Base-by-base conservation (phyloP, 2,888 invertebrate species). In the Diachrysia chrysitis region DNA sequence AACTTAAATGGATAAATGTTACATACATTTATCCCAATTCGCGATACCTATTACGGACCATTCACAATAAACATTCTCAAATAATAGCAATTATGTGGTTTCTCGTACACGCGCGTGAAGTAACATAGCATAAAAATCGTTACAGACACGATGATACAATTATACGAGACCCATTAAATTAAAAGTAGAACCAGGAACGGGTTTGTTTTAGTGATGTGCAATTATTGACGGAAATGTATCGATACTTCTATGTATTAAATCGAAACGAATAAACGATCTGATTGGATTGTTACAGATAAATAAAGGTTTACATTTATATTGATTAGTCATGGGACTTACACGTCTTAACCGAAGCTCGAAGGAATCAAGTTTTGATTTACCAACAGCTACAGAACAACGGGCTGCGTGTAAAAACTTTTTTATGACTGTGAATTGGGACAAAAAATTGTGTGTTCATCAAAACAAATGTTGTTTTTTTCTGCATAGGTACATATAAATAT, bases 111-210 rank as follows among this genome's bases (percentile, higher is more conserved):
- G 64, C 59, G 66, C 70, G 69, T 63, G 72, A 63, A 67, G 51
- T 62, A 60, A 55, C 65, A 69, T 69, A 61, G 63, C 42, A 68
- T 66, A 51, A 69, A 61, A 79, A 71, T 73, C 63, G 81, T 76
- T 72, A 58, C 71, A 71, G 62, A 63, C 77, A 75, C 82, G 79
- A 76, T 81, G 78, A 80, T 81, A 79, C 85, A 84, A 88, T 89
- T 89, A 89, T 77, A 55, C 71, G 61, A 4, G 54, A 68, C 74
- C 79, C 79, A 87, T 88, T 88, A 87, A 88, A 85, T 86, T 86
- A 83, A 85, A 87, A 86, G 85, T 84, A 83, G 79, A 71, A 78
- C 69, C 76, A 66, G 61, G 76, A 79, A 75, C 80, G 63, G 73
- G 71, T 76, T 79, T 69, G 42, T 42, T 42, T n/a, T n/a, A 42